These are phyloP conservation scores for Drosophila aff. DNA, from an alignment of 1,140 invertebrate genomes.

Conservation along the genomic window DNA sequence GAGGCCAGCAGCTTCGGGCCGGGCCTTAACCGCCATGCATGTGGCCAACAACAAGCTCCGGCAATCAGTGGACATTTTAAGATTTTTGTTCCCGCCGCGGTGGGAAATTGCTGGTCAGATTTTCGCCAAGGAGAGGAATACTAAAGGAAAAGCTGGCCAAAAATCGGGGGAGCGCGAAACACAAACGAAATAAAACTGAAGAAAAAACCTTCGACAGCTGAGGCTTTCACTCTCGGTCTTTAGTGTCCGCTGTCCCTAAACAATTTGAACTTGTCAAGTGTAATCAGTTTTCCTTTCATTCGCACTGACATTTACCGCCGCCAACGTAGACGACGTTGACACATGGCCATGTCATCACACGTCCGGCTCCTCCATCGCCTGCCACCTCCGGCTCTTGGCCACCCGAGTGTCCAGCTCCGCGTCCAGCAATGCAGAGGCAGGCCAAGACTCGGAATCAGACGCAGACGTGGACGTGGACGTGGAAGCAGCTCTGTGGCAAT, in stretches of 20 bases:
- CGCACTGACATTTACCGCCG: slow-evolving; percentile 62
- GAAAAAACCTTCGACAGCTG: slow-evolving; percentile 40
- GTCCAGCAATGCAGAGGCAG: slow-evolving; percentile 10
- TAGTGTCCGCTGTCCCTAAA: slow-evolving; percentile 56
- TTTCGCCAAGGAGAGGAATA: not conserved
- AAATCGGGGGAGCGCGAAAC: slow-evolving; percentile 9
- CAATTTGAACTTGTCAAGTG: slow-evolving; percentile 82
- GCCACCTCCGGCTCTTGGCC: slow-evolving; percentile 1
- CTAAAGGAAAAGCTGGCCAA: slow-evolving; percentile 9
- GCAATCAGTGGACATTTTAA: slow-evolving; percentile 83
- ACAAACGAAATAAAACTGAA: slow-evolving; percentile 21
- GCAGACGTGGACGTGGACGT: slow-evolving; percentile 12
- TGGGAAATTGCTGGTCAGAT: slow-evolving; percentile 37
- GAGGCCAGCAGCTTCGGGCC: slow-evolving; percentile 42
- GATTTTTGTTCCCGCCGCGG: slow-evolving; percentile 36
- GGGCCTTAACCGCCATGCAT: slow-evolving; percentile 29
- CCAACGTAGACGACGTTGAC: slow-evolving; percentile 70
- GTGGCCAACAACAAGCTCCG: slow-evolving; percentile 66
- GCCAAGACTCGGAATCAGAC: slow-evolving; percentile 14
- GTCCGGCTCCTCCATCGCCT: slow-evolving; percentile 33
- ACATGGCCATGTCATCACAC: slow-evolving; percentile 61
- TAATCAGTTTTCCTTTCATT: slow-evolving; percentile 83
- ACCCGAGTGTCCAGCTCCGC: slow-evolving; percentile 7
- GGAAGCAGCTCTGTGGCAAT: slow-evolving; percentile 57
- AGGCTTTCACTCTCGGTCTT: slow-evolving; percentile 73